Conservation (phyloP, 1,140 invertebrate genomes). For the Neuroterus valhalla region DNA sequence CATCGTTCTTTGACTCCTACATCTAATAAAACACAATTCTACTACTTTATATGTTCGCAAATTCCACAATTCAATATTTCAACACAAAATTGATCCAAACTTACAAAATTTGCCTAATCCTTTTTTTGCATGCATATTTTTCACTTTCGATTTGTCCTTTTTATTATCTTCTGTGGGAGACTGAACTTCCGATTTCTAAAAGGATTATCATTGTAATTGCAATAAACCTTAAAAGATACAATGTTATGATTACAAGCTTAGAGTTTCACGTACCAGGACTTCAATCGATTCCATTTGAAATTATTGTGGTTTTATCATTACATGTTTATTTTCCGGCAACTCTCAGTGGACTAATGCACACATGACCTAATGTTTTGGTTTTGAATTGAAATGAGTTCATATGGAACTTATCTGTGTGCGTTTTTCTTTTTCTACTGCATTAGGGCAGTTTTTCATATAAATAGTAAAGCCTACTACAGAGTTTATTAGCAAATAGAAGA, state of each 20-base stretch:
- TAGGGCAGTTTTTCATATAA: no score
- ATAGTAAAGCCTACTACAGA: no score
- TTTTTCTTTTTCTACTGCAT: no score
- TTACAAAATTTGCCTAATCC: slow-evolving; percentile 4
- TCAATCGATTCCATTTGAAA: slow-evolving; percentile 20
- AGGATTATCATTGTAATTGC: not conserved
- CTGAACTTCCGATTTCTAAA: not conserved
- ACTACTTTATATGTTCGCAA: not conserved
- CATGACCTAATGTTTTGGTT: no score
- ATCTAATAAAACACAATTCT: not conserved
- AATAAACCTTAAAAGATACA: not conserved
- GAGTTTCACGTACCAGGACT: not conserved
- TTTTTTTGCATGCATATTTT: not conserved
- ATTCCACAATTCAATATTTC: no score
- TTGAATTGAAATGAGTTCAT: no score
- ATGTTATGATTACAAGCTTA: not conserved
- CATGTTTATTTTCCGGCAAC: not conserved
- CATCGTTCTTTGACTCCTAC: not conserved
- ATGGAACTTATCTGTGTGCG: no score
- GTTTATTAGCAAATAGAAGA: no score
- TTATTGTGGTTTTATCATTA: not conserved
- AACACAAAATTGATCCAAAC: no score
- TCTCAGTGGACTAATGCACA: no score
- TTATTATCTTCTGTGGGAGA: not conserved
- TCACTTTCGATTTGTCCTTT: not conserved